Conservation (phyloP, 2,888 invertebrate species). For the Megalurothrips usitatus region DNA sequence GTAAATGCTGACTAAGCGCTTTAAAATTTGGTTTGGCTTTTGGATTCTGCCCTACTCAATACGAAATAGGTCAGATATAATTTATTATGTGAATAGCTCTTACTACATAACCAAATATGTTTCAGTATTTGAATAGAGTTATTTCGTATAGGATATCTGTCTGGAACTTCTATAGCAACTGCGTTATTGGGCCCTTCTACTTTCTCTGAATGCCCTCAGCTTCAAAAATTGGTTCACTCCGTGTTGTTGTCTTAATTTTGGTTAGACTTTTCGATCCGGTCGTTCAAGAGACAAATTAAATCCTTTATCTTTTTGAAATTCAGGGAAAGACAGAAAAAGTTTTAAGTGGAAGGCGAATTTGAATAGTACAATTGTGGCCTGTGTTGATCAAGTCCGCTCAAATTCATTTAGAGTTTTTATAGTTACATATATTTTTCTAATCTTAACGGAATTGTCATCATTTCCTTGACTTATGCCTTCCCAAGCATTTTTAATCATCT, state of each 20-base stretch:
- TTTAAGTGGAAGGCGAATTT: no score
- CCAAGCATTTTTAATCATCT: no score
- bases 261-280: no score
- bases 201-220: no score
- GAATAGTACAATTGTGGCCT: neutral
- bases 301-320: neutral
- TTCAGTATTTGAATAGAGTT: neutral
- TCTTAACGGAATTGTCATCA: neutral
- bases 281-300: neutral
- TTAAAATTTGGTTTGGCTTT: neutral
- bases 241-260: no score
- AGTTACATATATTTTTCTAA: neutral
- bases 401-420: neutral
- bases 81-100: conserved; percentile 10
- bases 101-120: conserved; percentile 13
- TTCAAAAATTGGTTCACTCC: no score
- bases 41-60: neutral
- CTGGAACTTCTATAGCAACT: neutral
- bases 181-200: neutral
- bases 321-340: no score
- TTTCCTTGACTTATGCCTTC: neutral
- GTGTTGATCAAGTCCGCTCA: neutral
- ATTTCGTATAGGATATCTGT: neutral
- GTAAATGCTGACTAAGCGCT: no score
- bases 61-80: neutral